These are phyloP conservation scores for Eulacestoma nigropectus DNA, from an alignment of 2,113 vertebrate species.

Conservation along the genomic window DNA sequence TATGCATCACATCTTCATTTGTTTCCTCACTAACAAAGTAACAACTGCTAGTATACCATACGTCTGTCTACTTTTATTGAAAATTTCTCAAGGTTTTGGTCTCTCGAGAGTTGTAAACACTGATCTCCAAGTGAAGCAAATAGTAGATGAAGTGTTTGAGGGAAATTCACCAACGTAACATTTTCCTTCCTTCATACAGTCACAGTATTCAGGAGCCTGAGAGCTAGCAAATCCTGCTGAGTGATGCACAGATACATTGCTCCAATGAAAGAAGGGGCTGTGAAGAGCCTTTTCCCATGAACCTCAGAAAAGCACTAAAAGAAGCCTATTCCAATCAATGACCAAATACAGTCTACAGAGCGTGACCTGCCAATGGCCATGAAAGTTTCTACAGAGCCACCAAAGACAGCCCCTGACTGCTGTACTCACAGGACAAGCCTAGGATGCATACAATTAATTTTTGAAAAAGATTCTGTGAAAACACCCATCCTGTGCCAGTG, in stretches of 20 bases:
- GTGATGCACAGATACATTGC: not conserved
- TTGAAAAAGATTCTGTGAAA: not conserved
- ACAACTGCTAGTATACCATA: not conserved
- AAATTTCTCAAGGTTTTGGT: conserved; percentile 37
- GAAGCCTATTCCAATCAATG: not conserved
- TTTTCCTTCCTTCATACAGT: not conserved
- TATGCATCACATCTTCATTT: not conserved
- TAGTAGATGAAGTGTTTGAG: not conserved
- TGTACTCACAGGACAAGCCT: not conserved
- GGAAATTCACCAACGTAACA: not conserved
- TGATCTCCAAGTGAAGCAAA: conserved; percentile 31
- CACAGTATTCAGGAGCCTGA: not conserved
- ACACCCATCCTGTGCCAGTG: fast-evolving
- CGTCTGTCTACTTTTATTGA: conserved; percentile 55
- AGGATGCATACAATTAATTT: not conserved
- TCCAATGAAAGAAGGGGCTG: not conserved
- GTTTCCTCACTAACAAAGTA: not conserved
- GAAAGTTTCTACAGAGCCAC: not conserved
- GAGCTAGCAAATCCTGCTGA: not conserved
- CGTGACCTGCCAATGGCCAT: not conserved
- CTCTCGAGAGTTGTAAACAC: conserved; percentile 29
- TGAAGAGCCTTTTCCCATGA: not conserved
- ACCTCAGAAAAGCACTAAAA: not conserved
- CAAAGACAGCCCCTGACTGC: not conserved
- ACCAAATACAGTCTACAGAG: not conserved